Conservation (phyloP, 2,113 vertebrate genomes). For the Calyptommatus sinebrachiatus region DNA sequence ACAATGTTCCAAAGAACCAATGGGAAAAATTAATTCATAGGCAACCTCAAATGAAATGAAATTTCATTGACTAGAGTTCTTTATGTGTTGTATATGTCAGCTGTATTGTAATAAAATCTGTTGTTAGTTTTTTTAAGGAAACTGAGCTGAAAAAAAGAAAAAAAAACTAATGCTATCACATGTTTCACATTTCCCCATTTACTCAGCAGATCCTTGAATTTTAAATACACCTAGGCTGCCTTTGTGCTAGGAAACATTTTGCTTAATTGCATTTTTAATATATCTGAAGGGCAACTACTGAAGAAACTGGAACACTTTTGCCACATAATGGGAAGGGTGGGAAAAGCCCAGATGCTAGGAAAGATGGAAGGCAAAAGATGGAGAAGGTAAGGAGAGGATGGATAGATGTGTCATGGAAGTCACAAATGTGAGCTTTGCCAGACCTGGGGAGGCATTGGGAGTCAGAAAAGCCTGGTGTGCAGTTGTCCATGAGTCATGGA, state of each 20-base stretch:
- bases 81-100: conserved; percentile 49
- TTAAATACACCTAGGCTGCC: conserved; percentile 37
- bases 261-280: not conserved
- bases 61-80: conserved; percentile 53
- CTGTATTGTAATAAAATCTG: conserved; percentile 49
- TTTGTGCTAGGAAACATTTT: conserved; percentile 15
- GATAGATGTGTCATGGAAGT: too few species aligned
- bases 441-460: too few species aligned
- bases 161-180: conserved; percentile 13
- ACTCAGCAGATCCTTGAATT: conserved; percentile 19
- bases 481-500: too few species aligned
- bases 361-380: too few species aligned
- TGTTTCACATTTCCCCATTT: not conserved
- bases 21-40: conserved; percentile 56
- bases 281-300: not conserved
- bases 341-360: too few species aligned
- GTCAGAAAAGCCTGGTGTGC: too few species aligned
- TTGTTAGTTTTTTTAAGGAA: conserved; percentile 27
- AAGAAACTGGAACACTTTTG: too few species aligned
- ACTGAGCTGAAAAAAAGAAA: conserved; percentile 20
- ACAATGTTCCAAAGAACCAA: conserved; percentile 40
- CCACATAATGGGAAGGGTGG: too few species aligned
- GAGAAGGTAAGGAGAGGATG: too few species aligned
- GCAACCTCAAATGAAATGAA: conserved; percentile 62
- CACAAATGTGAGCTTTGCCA: too few species aligned